Percentiles rank a stretch among this genome's conserved stretches.
Evolutionary conservation across 1,140 invertebrate species (phyloP).

Genomic region (Lamellibrachia luymesi): DNA sequence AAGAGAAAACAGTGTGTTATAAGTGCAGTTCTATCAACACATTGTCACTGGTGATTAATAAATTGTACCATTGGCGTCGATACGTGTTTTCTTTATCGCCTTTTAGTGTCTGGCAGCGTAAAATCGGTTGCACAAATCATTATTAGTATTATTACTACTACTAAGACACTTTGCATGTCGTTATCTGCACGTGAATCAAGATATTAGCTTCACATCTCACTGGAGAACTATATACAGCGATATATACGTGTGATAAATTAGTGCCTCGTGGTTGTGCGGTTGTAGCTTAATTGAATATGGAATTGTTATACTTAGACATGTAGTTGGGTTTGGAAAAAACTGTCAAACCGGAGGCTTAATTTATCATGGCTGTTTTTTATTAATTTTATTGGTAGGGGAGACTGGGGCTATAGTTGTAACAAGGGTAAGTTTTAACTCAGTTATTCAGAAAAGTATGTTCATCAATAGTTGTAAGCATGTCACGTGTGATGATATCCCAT

Average conservation of each 20-base stretch:
- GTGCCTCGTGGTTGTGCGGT: neutral
- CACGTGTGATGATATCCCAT: too few relatives aligned
- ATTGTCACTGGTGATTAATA: neutral
- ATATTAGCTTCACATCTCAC: neutral
- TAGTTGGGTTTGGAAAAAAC: too few relatives aligned
- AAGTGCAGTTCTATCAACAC: neutral
- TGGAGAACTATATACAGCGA: neutral
- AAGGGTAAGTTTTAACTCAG: too few relatives aligned
- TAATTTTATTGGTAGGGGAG: too few relatives aligned
- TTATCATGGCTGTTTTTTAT: too few relatives aligned
- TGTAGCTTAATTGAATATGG: neutral
- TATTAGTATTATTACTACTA: neutral
- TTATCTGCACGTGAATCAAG: neutral
- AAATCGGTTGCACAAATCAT: neutral
- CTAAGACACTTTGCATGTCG: neutral
- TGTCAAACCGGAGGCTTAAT: too few relatives aligned
- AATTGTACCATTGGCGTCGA: neutral
- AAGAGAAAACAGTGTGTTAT: neutral
- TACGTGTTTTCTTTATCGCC: neutral
- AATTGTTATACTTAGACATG: too few relatives aligned
- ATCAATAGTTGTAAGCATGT: too few relatives aligned
- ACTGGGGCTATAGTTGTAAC: too few relatives aligned
- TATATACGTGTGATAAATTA: neutral
- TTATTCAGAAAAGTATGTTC: too few relatives aligned
- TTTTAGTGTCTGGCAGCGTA: neutral